Base-by-base conservation (phyloP, 2,797 vertebrate genomes). In the Acanthopagrus latus region DNA sequence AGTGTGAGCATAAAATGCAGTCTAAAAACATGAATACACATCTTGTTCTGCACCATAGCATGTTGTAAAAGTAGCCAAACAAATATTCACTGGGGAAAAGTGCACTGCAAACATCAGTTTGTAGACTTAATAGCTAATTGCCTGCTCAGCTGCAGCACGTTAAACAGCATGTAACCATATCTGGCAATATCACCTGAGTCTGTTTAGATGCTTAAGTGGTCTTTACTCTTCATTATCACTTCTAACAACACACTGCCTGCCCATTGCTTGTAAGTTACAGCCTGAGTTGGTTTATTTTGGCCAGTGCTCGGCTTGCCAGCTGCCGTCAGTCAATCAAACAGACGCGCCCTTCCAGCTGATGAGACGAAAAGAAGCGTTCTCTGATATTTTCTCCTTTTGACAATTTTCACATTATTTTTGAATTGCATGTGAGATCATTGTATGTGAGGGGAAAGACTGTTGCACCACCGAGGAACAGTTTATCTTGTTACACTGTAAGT, bases 281-380 rank as follows among this genome's bases (percentile, higher is more conserved):
- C 9, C 33, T 33, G 33, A 64, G 54, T 52, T 66, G 79, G 56
- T 81, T 67, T 74, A 50, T 57, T 78, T 66, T 74, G 54, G 55
- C 74, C 70, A 54, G 69, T 47, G 56, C 65, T 52, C 23, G 43
- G 48, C 25, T 38, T 18, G 47, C 70, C 70, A 71, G 70, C 62
- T 80, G 74, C 51, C 25, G 44, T 64, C 62, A 74, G 52, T 84
- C 62, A 74, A 57, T 84, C 63, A 74, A 67, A 67, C 27, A 72
- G 21, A 77, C 64, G 16, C 58, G 33, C 33, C 50, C 70, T 51
- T 69, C 33, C 48, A 70, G 57, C 25, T 23, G 16, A 57, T 60
- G 20, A 11, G 38, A 59, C 9, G 29, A 59, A 51, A 68, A 79
- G 23, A 23, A 84, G 1, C 7, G 33, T 23, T n/a, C 56, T 69